Base-by-base conservation (phyloP, 2,888 invertebrate species). In the Lacanobia oleracea region DNA sequence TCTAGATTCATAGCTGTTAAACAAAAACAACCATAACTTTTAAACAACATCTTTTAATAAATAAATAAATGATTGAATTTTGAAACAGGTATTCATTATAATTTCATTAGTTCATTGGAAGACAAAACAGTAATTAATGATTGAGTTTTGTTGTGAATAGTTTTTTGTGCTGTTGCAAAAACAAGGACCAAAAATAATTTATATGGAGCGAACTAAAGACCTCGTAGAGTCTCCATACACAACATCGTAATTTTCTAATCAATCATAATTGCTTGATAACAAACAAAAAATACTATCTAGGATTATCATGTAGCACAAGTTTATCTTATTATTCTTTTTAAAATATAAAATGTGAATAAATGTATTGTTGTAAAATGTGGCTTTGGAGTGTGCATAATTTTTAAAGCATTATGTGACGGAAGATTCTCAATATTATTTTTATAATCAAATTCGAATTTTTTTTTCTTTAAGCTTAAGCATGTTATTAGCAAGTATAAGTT, bases 251-350 rank as follows among this genome's bases (percentile, higher is more conserved):
- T 66, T 45, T 40, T 37, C 23, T 65, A 21, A 66, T 75, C 65
- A 65, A 40, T 63, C 65, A 59, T 69, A 8, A 50, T 63, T 45
- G 45, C 8, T 40, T 64, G 53, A 60, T 63, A 63, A 45, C 12
- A 16, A 60, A 51, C 10, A 23, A 59, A 43, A 23, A 16, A 10
- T 9, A 14, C 54, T 48, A 77, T 71, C 65, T 54, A 56, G 51
- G 71, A 48, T 67, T 56, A 71, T 60, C 9, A 12, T 1, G 9
- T 21, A 59, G 65, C 79, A 68, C 79, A 81, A 79, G 33, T 72
- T 67, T 59, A 53, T 65, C 50, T 43, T 59, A 59, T 43, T 60
- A 63, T 54, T 78, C 10, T 53, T 37, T 50, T 33, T 9, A 50
- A 59, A 40, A 59, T 61, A 56, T 53, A 40, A 60, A 40, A n/a